Percentiles rank a stretch among this genome's conserved stretches.
Evolutionary conservation across 2,888 invertebrate species (phyloP).

Genomic region (Cancer borealis): DNA sequence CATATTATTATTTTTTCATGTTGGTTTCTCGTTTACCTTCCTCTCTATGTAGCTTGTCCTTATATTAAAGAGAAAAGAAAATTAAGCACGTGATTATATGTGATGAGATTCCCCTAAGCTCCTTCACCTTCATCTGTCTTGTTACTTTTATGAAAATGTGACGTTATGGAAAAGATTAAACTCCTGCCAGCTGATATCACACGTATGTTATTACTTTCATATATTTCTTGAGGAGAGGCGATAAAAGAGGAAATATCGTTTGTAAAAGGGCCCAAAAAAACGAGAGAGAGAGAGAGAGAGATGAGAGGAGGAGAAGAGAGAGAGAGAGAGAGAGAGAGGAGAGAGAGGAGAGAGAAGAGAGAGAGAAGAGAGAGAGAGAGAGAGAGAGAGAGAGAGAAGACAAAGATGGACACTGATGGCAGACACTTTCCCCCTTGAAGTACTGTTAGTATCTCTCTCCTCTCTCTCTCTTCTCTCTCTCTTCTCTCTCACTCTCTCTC

Average conservation of each 20-base stretch:
- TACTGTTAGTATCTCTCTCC: not conserved
- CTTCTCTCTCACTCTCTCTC: constrained; percentile 6
- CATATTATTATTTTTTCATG: no score
- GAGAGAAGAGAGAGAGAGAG: not conserved
- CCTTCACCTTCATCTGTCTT: not conserved
- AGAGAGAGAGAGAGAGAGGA: not conserved
- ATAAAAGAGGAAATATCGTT: not conserved
- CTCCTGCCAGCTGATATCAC: not conserved
- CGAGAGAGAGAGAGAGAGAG: not conserved
- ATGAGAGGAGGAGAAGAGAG: not conserved
- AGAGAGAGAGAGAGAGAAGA: not conserved
- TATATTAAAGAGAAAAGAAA: not conserved
- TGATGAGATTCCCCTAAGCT: not conserved
- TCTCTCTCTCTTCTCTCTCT: constrained; percentile 12
- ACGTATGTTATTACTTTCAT: not conserved
- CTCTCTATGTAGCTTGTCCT: not conserved
- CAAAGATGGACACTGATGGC: not conserved
- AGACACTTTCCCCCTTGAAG: not conserved
- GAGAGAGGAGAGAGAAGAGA: no score
- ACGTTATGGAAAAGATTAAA: not conserved
- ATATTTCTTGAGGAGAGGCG: not conserved
- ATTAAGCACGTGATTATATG: not conserved
- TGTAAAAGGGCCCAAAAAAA: not conserved
- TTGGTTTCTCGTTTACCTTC: not conserved
- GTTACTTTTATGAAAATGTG: not conserved